Evolutionary conservation across 2,797 vertebrate genomes (phyloP).

Genomic region (Vespertilio murinus): DNA sequence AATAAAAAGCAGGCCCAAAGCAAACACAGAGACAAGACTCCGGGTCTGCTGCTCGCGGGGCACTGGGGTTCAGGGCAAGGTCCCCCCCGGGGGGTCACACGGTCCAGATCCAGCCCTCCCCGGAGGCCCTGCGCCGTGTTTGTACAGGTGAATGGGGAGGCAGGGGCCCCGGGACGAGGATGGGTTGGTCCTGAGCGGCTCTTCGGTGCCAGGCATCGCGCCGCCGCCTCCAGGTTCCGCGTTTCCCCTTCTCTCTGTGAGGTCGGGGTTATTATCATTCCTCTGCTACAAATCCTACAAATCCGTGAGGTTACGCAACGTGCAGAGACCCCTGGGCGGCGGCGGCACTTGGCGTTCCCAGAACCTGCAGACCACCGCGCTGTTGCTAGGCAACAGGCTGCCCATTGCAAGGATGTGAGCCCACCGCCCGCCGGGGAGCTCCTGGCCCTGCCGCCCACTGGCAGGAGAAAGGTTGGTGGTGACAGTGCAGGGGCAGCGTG

Average conservation of each 20-base stretch:
- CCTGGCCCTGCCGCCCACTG: background rate
- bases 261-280: background rate
- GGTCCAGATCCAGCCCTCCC: conserved; percentile 19
- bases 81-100: conserved; percentile 5
- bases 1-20: conserved; percentile 59
- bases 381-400: background rate
- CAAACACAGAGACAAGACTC: conserved; percentile 63
- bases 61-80: conserved; percentile 48
- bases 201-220: background rate
- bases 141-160: conserved; percentile 52
- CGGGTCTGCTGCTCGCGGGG: background rate
- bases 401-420: background rate
- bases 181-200: background rate
- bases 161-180: background rate
- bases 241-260: background rate
- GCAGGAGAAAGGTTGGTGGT: background rate
- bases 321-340: background rate
- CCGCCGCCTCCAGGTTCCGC: background rate
- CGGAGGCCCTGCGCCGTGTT: conserved; percentile 43
- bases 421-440: background rate
- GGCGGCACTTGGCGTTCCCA: background rate
- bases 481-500: background rate
- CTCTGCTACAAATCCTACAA: background rate
- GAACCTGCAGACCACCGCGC: background rate
- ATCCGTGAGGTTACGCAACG: background rate